Evolutionary conservation across 2,797 vertebrate genomes (phyloP).

Genomic region (Pempheris klunzingeri): DNA sequence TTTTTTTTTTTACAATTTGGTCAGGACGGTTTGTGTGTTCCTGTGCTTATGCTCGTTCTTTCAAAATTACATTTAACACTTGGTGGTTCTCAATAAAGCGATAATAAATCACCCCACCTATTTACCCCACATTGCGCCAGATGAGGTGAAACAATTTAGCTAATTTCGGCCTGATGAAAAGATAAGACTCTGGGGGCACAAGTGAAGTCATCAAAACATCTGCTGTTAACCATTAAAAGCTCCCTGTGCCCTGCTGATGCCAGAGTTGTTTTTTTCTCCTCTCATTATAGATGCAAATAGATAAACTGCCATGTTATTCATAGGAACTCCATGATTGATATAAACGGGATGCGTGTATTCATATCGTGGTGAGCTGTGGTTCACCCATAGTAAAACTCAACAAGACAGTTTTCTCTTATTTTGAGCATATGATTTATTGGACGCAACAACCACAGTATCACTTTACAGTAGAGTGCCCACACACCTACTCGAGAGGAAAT

Average conservation of each 20-base stretch:
- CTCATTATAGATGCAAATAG: slow-evolving; percentile 42
- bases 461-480: background rate
- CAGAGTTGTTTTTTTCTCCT: slow-evolving; percentile 49
- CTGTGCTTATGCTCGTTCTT: slow-evolving; percentile 1
- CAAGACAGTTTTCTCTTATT: background rate
- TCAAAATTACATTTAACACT: slow-evolving; percentile 20
- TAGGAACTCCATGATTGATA: slow-evolving; percentile 16
- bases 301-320: slow-evolving; percentile 29
- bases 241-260: slow-evolving; percentile 44
- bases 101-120: slow-evolving; percentile 64
- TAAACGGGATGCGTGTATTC: background rate
- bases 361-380: background rate
- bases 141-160: slow-evolving; percentile 68
- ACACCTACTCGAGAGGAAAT: background rate
- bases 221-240: slow-evolving; percentile 67
- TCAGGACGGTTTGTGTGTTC: background rate
- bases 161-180: slow-evolving; percentile 68
- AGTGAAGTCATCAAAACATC: slow-evolving; percentile 68
- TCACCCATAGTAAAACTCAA: background rate
- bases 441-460: background rate
- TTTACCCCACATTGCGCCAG: slow-evolving; percentile 70
- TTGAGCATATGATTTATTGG: background rate
- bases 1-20: slow-evolving; percentile 19
- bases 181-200: slow-evolving; percentile 50
- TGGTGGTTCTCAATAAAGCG: slow-evolving; percentile 50